Base-by-base conservation (phyloP, 1,140 invertebrate genomes). In the Musca vetustissima region DNA sequence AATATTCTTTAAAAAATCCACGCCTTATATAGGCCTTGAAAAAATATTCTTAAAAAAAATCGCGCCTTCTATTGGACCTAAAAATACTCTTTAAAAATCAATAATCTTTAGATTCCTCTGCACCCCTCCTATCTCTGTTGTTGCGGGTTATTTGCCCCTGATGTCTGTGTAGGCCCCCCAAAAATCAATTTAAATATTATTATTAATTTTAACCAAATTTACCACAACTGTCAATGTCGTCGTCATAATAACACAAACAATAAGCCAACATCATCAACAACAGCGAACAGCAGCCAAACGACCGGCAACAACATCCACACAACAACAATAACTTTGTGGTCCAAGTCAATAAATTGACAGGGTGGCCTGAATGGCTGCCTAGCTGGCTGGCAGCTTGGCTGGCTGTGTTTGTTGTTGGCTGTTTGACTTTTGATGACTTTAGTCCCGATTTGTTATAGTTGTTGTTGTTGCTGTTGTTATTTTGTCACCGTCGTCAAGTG, bases 221-320 rank as follows among this genome's bases (percentile, higher is more conserved):
- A 61, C 57, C 57, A 14, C 57, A 61, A 61, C 28, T 61, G 57
- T 36, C 57, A 61, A 61, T 61, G 57, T 61, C 57, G 36, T 61
- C 32, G 21, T 61, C 32, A 61, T n/a, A 55, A 25, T 24, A 55
- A 55, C 24, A 55, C 22, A 59, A 24, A 43, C 36, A 43, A 13
- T 11, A 43, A 13, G 6, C 36, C 36, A 43, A 43, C 36, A 43
- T 43, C 11, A 11, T 43, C 55, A 59, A 36, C 28, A 61, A 61
- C 19, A 61, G 24, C 52, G 15, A 52, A 6, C 7, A 21, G 4
- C 4, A 21, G 21, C 21, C 21, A 52, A 19, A 52, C 17, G 17
- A 52, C 17, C 49, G 21, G 21, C 21, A 21, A 22, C 49, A 19
- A 9, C 8, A 52, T 9, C 21, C 11, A 14, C 28, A 9, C 8